These are phyloP conservation scores for Anagyrus pseudococci DNA, from an alignment of 2,888 invertebrate genomes.

Conservation along the genomic window DNA sequence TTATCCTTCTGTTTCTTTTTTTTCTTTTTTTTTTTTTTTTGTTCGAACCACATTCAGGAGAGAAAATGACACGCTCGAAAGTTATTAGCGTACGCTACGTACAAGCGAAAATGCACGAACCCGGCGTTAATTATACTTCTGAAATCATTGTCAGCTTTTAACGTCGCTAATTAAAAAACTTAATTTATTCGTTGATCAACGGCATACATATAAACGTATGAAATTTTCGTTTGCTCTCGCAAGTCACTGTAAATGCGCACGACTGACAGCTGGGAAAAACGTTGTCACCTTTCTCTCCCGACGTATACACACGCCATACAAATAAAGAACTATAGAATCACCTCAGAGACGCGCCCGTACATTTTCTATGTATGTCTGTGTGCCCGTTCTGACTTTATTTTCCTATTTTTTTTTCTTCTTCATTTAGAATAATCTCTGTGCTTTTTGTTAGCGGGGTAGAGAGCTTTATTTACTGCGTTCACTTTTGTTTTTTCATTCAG, in stretches of 20 bases:
- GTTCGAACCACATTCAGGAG: constrained; percentile 9
- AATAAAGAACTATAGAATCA: constrained; percentile 7
- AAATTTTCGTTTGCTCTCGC: constrained; percentile 2
- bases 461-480: constrained; percentile 65
- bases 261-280: constrained; percentile 9
- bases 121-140: constrained; percentile 7
- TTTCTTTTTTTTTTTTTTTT: constrained; percentile 7
- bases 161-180: constrained; percentile 16
- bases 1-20: constrained; percentile 18
- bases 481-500: constrained; percentile 45
- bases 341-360: constrained; percentile 13
- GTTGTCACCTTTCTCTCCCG: constrained; percentile 28
- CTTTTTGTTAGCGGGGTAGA: constrained; percentile 70
- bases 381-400: constrained; percentile 22
- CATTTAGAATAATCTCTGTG: constrained; percentile 46
- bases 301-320: too few relatives aligned
- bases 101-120: not conserved
- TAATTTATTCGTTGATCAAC: not conserved
- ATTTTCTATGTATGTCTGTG: constrained; percentile 18
- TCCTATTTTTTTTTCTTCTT: constrained; percentile 27
- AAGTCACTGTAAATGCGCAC: not conserved
- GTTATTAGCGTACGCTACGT: not conserved
- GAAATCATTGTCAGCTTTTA: constrained; percentile 19
- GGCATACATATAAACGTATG: not conserved
- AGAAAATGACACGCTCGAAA: constrained; percentile 23